These are phyloP conservation scores for Taenaris catops DNA, from an alignment of 2,888 invertebrate species.

Conservation along the genomic window DNA sequence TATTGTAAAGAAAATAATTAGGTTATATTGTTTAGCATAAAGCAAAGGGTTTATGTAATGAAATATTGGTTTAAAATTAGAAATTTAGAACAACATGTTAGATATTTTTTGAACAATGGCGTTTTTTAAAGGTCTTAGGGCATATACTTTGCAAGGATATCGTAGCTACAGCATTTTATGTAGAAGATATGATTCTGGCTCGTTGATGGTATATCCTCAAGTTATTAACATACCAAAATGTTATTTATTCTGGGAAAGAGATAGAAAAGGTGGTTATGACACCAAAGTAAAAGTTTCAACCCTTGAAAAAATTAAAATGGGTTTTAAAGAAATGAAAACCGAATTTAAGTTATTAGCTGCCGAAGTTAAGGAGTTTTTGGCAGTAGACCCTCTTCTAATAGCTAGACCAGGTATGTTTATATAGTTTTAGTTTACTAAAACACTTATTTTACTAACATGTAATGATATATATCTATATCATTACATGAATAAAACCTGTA, in stretches of 20 bases:
- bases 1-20: no score
- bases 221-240: constrained; percentile 38
- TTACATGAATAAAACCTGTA: no score
- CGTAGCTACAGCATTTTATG: constrained; percentile 32
- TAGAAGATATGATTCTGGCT: constrained; percentile 32
- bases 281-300: constrained; percentile 49
- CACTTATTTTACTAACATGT: no score
- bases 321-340: constrained; percentile 82
- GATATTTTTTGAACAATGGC: constrained; percentile 8
- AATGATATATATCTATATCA: no score
- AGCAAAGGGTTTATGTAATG: no score
- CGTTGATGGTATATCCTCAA: constrained; percentile 27
- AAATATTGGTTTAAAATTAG: no score
- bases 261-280: constrained; percentile 82
- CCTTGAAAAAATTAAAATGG: constrained; percentile 80
- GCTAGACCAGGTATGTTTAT: constrained; percentile 66
- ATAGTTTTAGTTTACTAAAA: not conserved
- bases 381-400: constrained; percentile 81
- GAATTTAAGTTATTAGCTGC: constrained; percentile 83
- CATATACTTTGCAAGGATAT: constrained; percentile 1
- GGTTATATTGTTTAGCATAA: no score
- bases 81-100: no score
- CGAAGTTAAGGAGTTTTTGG: constrained; percentile 83
- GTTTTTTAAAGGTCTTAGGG: constrained; percentile 1
- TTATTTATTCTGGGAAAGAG: constrained; percentile 75